phyloP scores from a whole-genome alignment of 2,797 vertebrate genomes.

The Oceanodroma leucorhoa region DNA sequence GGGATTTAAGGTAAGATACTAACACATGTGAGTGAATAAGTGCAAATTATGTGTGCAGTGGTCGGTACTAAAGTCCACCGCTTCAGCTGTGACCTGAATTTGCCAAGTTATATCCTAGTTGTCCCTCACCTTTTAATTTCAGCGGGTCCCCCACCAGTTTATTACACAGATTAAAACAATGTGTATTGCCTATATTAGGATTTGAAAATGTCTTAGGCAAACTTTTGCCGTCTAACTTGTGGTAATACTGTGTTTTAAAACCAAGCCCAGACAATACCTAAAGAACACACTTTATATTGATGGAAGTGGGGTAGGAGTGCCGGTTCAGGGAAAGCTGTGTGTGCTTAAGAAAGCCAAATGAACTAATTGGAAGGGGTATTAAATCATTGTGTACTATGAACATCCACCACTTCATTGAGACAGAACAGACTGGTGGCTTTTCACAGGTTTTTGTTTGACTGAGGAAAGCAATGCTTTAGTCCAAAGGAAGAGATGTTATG shows the following conservation, averaged over 20 bases:
- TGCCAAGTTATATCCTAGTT: not conserved
- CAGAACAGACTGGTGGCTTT: not conserved
- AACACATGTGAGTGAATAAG: not conserved
- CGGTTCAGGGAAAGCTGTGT: not conserved
- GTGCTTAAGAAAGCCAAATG: not conserved
- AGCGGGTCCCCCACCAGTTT: not conserved
- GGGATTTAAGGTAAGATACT: not conserved
- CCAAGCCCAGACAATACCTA: not conserved
- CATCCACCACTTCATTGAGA: not conserved
- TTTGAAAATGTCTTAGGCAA: not conserved
- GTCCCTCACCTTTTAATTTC: not conserved
- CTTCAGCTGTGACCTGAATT: not conserved
- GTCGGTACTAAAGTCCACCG: not conserved
- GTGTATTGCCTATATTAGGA: not conserved
- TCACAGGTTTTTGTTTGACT: not conserved
- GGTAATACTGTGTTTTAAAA: not conserved
- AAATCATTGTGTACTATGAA: not conserved
- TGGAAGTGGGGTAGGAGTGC: not conserved
- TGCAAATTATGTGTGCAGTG: not conserved
- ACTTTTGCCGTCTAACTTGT: not conserved
- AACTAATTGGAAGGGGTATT: not conserved
- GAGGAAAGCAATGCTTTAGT: not conserved
- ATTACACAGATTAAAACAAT: not conserved
- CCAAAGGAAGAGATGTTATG: not conserved
- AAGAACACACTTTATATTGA: not conserved